Evolutionary conservation across 2,888 invertebrate species (phyloP).

Genomic region (Pristionchus entomophagus): DNA sequence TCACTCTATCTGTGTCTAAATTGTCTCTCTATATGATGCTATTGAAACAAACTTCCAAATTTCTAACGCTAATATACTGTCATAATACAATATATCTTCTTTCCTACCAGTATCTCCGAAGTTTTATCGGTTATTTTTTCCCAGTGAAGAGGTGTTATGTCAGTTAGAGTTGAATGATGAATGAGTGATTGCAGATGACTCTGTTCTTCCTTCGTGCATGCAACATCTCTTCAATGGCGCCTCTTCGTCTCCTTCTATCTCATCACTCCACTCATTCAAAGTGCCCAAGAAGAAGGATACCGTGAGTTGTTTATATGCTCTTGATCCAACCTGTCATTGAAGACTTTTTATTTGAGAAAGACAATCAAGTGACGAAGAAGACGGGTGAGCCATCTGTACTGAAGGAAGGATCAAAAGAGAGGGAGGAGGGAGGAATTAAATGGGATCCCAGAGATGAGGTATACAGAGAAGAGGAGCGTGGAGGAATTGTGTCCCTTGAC

Average conservation of each 20-base stretch:
- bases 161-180: too few relatives aligned
- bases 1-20: too few relatives aligned
- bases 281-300: slow-evolving; percentile 13
- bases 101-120: too few relatives aligned
- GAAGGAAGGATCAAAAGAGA: neutral
- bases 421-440: neutral
- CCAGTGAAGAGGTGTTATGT: too few relatives aligned
- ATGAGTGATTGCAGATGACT: neutral
- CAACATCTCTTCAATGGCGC: neutral
- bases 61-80: too few relatives aligned
- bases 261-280: neutral
- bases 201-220: neutral
- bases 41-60: too few relatives aligned
- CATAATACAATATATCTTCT: too few relatives aligned
- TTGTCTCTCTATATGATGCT: too few relatives aligned
- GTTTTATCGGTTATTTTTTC: too few relatives aligned
- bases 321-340: neutral
- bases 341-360: neutral
- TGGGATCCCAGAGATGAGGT: neutral
- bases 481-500: neutral
- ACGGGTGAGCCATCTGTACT: neutral
- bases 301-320: too few relatives aligned
- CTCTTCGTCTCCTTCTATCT: neutral
- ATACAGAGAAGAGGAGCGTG: neutral
- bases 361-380: neutral